These are phyloP conservation scores for Drosophila macrospina DNA, from an alignment of 2,888 invertebrate species.

Conservation along the genomic window DNA sequence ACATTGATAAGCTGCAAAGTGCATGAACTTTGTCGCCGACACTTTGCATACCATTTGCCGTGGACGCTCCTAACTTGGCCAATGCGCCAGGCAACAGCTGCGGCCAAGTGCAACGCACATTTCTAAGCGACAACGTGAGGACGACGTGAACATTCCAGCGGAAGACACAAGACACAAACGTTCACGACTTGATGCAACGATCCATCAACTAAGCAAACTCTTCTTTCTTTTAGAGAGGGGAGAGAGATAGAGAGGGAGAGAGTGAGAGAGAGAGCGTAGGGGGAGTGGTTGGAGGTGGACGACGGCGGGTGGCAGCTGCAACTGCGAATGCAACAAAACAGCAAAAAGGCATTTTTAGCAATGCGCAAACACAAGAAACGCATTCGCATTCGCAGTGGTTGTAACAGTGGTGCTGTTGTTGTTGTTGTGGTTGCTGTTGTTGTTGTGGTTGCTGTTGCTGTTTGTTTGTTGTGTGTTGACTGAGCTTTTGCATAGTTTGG, in stretches of 20 bases:
- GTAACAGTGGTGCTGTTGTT: slow-evolving; percentile 24
- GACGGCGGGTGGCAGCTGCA: slow-evolving; percentile 66
- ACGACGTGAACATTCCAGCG: slow-evolving; percentile 54
- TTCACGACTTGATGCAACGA: slow-evolving; percentile 73
- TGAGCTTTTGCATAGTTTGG: slow-evolving; percentile 52
- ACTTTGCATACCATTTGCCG: slow-evolving; percentile 24
- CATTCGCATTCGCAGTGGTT: slow-evolving; percentile 60
- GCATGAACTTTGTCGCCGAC: slow-evolving; percentile 60
- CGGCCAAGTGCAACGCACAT: slow-evolving; percentile 48
- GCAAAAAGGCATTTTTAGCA: slow-evolving; percentile 67
- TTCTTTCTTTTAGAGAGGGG: slow-evolving; percentile 7
- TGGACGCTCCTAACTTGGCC: slow-evolving; percentile 20
- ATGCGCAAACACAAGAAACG: slow-evolving; percentile 76
- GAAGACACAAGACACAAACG: slow-evolving; percentile 33
- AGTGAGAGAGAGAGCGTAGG: no score
- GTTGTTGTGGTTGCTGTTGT: slow-evolving; percentile 26
- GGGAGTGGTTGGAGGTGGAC: neutral
- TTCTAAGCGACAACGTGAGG: slow-evolving; percentile 42
- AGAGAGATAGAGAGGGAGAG: neutral
- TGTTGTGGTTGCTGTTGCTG: slow-evolving; percentile 27
- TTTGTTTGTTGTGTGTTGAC: slow-evolving; percentile 43
- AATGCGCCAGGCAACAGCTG: no score
- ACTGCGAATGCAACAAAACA: slow-evolving; percentile 47
- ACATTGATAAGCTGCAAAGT: slow-evolving; percentile 65
- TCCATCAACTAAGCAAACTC: slow-evolving; percentile 65